phyloP scores from a whole-genome alignment of 2,797 vertebrate species.

The Sylvia borin region DNA sequence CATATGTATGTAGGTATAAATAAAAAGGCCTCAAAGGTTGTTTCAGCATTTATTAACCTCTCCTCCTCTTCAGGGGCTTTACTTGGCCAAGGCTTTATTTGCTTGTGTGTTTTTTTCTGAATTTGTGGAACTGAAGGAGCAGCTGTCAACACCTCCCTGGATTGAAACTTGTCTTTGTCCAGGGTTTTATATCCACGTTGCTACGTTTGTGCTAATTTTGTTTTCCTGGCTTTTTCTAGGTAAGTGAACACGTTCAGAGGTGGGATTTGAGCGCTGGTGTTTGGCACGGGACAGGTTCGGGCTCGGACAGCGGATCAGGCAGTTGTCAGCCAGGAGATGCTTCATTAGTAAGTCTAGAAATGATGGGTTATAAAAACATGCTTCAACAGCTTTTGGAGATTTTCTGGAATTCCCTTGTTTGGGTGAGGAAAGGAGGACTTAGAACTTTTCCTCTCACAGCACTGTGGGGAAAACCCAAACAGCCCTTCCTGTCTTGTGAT shows the following conservation, averaged over 20 bases:
- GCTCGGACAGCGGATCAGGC: neutral
- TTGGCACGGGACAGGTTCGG: neutral
- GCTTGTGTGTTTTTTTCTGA: neutral
- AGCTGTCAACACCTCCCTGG: neutral
- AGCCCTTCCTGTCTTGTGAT: neutral
- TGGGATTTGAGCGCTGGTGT: neutral
- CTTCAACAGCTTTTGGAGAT: neutral
- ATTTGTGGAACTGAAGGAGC: neutral
- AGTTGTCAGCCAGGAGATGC: neutral
- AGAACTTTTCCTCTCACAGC: accelerated
- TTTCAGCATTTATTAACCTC: constrained; percentile 48
- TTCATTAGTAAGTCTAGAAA: neutral
- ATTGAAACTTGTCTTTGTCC: too few species aligned
- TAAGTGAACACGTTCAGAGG: constrained; percentile 10
- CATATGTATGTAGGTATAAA: constrained; percentile 26
- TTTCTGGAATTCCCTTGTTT: neutral
- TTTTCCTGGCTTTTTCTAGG: constrained; percentile 4
- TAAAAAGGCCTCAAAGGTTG: constrained; percentile 50
- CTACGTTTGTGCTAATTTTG: neutral
- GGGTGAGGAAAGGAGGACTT: neutral
- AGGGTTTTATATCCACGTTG: neutral
- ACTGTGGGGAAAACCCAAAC: accelerated
- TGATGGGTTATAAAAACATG: neutral
- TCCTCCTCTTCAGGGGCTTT: neutral
- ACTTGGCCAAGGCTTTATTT: neutral